These are phyloP conservation scores for Thymallus thymallus DNA, from an alignment of 2,113 vertebrate genomes.

Conservation along the genomic window DNA sequence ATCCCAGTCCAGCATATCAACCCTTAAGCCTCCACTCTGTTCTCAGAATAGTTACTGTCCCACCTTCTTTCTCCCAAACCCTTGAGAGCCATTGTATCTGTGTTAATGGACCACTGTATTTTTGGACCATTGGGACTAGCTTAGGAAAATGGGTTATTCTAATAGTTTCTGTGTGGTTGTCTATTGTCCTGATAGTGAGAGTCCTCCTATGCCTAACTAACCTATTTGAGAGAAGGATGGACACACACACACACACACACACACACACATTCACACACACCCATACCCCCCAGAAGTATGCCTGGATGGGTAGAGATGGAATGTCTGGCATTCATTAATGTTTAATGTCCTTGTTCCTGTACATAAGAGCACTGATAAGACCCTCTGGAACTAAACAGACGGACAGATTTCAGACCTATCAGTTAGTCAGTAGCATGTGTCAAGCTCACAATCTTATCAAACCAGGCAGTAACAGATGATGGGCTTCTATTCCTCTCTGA, in stretches of 20 bases:
- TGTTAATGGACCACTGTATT: no score
- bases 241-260: neutral
- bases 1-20: no score
- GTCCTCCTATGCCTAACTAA: no score
- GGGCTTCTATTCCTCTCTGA: neutral
- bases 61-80: no score
- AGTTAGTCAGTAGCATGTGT: no score
- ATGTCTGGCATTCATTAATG: constrained; percentile 2
- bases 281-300: neutral
- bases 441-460: neutral
- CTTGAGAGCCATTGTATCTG: no score
- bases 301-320: neutral
- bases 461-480: no score
- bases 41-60: no score
- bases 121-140: no score
- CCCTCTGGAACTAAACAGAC: neutral
- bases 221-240: no score
- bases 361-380: constrained; percentile 1
- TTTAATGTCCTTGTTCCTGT: constrained; percentile 5
- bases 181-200: neutral
- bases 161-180: neutral
- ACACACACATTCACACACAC: neutral
- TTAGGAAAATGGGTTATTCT: no score
- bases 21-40: no score
- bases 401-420: neutral